Evolutionary conservation across 2,797 vertebrate species (phyloP).

Genomic region (Eutrigla gurnardus): DNA sequence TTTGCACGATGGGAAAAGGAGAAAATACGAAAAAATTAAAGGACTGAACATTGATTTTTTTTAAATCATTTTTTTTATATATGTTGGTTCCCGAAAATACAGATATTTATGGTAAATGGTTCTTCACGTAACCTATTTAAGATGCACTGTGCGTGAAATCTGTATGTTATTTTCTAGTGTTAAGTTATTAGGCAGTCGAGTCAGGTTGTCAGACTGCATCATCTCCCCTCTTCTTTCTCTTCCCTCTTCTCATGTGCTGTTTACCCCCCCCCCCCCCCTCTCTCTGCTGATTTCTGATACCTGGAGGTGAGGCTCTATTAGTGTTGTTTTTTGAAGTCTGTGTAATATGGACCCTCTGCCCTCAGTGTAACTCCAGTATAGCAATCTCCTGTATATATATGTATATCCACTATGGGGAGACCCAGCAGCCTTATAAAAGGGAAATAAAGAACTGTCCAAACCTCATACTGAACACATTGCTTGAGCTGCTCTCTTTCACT

Average conservation of each 20-base stretch:
- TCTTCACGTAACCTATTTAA: constrained; percentile 88
- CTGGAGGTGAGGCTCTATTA: constrained; percentile 83
- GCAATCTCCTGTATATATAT: constrained; percentile 86
- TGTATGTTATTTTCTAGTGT: constrained; percentile 86
- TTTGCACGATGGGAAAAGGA: constrained; percentile 69
- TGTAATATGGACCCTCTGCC: constrained; percentile 84
- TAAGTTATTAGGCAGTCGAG: constrained; percentile 85
- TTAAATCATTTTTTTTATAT: constrained; percentile 79
- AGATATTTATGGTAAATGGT: constrained; percentile 89
- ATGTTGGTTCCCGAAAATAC: constrained; percentile 85
- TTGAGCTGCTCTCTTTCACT: constrained; percentile 44
- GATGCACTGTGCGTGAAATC: constrained; percentile 88
- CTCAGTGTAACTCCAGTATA: constrained; percentile 86
- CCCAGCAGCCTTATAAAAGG: constrained; percentile 87
- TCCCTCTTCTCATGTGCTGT: constrained; percentile 76
- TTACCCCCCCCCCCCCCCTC: constrained; percentile 32
- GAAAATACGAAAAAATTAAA: constrained; percentile 65
- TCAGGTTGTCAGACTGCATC: constrained; percentile 78
- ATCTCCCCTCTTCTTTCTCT: constrained; percentile 68
- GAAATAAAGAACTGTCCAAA: constrained; percentile 88
- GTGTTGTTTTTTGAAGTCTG: constrained; percentile 89
- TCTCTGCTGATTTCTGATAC: constrained; percentile 76
- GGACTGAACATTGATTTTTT: constrained; percentile 76
- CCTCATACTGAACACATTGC: constrained; percentile 68
- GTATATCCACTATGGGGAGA: constrained; percentile 86